These are phyloP conservation scores for Glossophaga mutica DNA, from an alignment of 2,797 vertebrate species.

Conservation along the genomic window DNA sequence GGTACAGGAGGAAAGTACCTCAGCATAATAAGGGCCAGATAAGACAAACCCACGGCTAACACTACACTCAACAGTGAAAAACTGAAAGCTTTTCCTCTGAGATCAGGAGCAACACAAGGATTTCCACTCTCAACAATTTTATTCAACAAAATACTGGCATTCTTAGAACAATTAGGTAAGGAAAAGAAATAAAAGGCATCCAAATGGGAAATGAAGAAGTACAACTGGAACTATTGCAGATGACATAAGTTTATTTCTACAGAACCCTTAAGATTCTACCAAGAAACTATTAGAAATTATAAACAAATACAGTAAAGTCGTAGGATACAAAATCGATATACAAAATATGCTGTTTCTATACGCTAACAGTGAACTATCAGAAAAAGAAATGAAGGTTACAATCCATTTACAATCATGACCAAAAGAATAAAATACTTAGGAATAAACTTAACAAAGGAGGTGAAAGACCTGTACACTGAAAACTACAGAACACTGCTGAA, in stretches of 20 bases:
- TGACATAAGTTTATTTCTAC: not conserved
- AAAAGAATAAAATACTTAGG: too few species aligned
- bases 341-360: too few species aligned
- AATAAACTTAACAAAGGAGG: too few species aligned
- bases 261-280: not conserved
- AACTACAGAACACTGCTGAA: too few species aligned
- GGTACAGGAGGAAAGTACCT: not conserved
- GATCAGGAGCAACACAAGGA: too few species aligned
- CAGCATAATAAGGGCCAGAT: not conserved
- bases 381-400: too few species aligned
- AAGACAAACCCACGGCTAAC: not conserved
- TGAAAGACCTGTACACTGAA: too few species aligned
- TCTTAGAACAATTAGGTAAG: not conserved
- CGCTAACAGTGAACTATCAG: too few species aligned
- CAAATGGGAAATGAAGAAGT: not conserved
- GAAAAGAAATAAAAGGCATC: not conserved
- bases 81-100: too few species aligned
- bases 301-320: not conserved
- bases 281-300: not conserved
- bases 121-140: not conserved
- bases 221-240: not conserved
- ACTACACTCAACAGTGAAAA: too few species aligned
- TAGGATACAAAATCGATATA: not conserved
- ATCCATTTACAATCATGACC: too few species aligned
- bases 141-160: not conserved